These are phyloP conservation scores for Hydroisotoma schaefferi DNA, from an alignment of 2,888 invertebrate species.

Conservation along the genomic window DNA sequence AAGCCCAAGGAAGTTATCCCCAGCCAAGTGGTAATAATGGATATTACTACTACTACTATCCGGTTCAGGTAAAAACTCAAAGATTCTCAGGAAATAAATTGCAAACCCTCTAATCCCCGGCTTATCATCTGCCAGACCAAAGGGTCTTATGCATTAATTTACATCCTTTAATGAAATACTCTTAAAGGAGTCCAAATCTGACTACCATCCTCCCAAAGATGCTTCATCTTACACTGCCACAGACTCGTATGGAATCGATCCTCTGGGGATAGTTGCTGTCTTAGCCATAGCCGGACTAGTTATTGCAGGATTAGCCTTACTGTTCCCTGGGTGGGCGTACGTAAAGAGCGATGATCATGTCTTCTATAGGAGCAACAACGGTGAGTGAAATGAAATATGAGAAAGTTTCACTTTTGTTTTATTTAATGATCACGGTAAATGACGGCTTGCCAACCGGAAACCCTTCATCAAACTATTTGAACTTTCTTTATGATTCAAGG, in stretches of 20 bases:
- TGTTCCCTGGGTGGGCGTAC: conserved; percentile 49
- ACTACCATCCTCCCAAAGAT: conserved; percentile 43
- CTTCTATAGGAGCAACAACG: conserved; percentile 49
- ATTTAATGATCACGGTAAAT: too few relatives aligned
- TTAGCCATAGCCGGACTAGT: conserved; percentile 48
- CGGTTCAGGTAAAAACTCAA: conserved; percentile 47
- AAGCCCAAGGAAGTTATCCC: conserved; percentile 14
- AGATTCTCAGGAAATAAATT: too few relatives aligned
- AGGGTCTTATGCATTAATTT: too few relatives aligned
- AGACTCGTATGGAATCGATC: conserved; percentile 49
- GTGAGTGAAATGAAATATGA: conserved; percentile 21
- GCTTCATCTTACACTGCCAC: conserved; percentile 46
- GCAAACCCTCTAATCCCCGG: too few relatives aligned
- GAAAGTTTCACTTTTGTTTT: neutral
- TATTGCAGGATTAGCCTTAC: conserved; percentile 48
- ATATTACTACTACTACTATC: conserved; percentile 49
- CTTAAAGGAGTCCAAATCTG: conserved; percentile 46
- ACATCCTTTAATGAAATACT: too few relatives aligned
- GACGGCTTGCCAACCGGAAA: too few relatives aligned
- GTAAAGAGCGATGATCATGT: conserved; percentile 48
- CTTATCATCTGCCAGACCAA: too few relatives aligned
- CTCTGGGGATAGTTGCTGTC: conserved; percentile 48
- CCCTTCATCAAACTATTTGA: too few relatives aligned
- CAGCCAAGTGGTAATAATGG: conserved; percentile 42
- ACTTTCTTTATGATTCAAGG: conserved; percentile 27